Evolutionary conservation across 2,797 vertebrate species (phyloP).

Genomic region (Paramormyrops hopkinsi): DNA sequence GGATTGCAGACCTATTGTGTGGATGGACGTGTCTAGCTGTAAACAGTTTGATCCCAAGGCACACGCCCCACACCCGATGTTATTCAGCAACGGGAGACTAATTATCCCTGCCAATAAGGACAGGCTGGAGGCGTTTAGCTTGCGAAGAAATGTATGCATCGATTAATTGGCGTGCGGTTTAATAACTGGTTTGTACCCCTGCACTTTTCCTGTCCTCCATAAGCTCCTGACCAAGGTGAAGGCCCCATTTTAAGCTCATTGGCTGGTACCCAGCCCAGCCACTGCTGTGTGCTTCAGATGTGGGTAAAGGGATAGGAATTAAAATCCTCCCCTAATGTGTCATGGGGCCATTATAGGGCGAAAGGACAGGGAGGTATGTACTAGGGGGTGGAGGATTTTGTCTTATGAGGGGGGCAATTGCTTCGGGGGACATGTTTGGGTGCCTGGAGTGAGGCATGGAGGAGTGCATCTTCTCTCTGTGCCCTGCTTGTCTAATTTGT

Average conservation of each 20-base stretch:
- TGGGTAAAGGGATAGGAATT: conserved; percentile 47
- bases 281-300: background rate
- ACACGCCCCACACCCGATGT: background rate
- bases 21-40: background rate
- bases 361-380: conserved; percentile 39
- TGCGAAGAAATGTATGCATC: conserved; percentile 2
- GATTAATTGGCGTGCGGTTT: background rate
- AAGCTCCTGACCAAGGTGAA: background rate
- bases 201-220: background rate
- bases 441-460: background rate
- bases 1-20: background rate
- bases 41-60: background rate
- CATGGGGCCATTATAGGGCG: conserved; percentile 49
- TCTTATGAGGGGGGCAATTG: background rate
- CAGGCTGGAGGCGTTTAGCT: background rate
- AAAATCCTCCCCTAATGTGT: conserved; percentile 39
- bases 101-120: background rate
- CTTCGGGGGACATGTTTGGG: background rate
- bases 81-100: background rate
- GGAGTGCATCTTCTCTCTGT: background rate
- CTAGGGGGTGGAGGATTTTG: background rate
- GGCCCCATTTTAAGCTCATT: background rate
- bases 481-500: background rate
- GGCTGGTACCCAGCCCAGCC: background rate
- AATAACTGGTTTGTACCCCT: background rate